These are phyloP conservation scores for Carlito syrichta DNA, from an alignment of 2,113 vertebrate genomes.

Conservation along the genomic window DNA sequence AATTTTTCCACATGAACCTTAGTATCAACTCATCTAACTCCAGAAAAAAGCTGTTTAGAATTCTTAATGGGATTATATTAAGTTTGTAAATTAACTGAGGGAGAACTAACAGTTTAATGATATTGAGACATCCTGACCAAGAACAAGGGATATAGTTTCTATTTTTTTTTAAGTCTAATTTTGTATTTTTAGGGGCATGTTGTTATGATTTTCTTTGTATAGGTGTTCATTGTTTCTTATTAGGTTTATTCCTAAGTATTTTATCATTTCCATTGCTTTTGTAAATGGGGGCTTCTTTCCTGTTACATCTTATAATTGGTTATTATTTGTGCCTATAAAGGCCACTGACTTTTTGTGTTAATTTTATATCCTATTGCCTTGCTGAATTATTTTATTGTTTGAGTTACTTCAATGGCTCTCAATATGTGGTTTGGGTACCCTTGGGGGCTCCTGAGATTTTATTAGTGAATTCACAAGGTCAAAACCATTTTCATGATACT, in stretches of 20 bases:
- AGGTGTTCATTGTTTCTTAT: conserved; percentile 14
- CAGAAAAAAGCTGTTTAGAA: neutral
- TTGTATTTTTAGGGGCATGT: neutral
- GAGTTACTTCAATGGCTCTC: neutral
- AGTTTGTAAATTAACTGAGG: neutral
- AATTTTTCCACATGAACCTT: neutral
- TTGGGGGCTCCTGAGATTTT: neutral
- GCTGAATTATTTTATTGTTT: conserved; percentile 2
- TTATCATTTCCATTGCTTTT: neutral
- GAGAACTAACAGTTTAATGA: neutral
- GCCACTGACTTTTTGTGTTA: neutral
- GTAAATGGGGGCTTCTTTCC: neutral
- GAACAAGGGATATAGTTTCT: neutral
- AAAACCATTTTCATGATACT: neutral
- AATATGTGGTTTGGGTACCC: neutral
- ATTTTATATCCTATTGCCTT: neutral
- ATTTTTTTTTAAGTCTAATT: neutral
- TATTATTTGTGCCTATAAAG: neutral
- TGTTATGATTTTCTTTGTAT: neutral
- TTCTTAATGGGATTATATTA: neutral
- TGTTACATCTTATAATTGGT: neutral
- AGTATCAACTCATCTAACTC: neutral
- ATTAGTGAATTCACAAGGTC: neutral
- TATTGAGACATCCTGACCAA: neutral
- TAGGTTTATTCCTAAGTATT: conserved; percentile 13